A percentile compares a stretch with the other conserved stretches of the same genome.
phyloP scores from a whole-genome alignment of 2,797 vertebrate genomes.

The Sebastes elongatus region DNA sequence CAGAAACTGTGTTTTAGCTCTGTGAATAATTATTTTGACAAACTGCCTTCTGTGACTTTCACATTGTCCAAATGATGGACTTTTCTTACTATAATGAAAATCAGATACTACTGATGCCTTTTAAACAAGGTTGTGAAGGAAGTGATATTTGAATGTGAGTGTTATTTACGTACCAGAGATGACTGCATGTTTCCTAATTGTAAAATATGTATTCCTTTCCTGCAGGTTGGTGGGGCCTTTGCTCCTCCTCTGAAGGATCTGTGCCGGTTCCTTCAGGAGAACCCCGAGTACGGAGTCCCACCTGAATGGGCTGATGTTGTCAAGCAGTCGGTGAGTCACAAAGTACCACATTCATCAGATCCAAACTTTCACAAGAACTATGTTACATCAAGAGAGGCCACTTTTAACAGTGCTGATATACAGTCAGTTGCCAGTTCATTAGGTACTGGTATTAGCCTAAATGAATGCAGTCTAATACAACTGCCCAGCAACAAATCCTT shows the following conservation, averaged over 20 bases:
- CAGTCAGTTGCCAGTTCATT: neutral
- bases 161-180: neutral
- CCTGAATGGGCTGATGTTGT: conserved; percentile 99
- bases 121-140: neutral
- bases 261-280: conserved; percentile 96
- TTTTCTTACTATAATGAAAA: neutral
- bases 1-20: neutral
- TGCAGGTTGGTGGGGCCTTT: conserved; percentile 96
- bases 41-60: neutral
- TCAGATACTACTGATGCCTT: neutral
- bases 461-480: neutral
- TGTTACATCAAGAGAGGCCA: neutral
- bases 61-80: neutral
- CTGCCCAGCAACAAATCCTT: neutral
- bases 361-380: neutral
- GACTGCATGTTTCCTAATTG: neutral
- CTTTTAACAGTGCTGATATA: neutral
- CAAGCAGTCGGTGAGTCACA: conserved; percentile 93
- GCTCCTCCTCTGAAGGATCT: conserved; percentile 97
- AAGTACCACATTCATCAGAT: neutral
- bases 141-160: neutral
- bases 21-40: neutral
- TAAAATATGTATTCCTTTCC: neutral
- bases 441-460: neutral
- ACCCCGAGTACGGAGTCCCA: conserved; percentile 97